phyloP scores from a whole-genome alignment of 2,113 vertebrate species.

The Carollia perspicillata region DNA sequence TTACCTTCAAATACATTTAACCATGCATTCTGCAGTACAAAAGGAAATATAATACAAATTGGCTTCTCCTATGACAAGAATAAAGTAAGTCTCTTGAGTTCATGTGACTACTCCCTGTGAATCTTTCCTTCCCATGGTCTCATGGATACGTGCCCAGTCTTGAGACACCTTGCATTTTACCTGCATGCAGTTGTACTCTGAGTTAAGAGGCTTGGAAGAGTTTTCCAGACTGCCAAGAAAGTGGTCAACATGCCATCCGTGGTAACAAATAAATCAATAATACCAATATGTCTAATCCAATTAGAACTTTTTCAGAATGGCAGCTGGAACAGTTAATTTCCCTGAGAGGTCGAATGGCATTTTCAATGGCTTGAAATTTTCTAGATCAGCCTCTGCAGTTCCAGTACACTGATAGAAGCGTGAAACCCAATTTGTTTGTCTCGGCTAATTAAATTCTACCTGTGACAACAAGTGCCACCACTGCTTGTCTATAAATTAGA shows the following conservation, averaged over 20 bases:
- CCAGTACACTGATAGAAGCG: not conserved
- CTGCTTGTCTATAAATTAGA: conserved; percentile 54
- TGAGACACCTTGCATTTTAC: not conserved
- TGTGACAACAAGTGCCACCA: conserved; percentile 47
- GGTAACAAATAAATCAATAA: conserved; percentile 14
- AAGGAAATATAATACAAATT: not conserved
- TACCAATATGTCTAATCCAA: not conserved
- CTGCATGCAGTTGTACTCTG: not conserved
- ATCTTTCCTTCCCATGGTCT: not conserved
- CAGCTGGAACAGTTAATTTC: conserved; percentile 52
- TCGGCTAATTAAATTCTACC: conserved; percentile 69
- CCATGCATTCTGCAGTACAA: not conserved
- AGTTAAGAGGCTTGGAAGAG: not conserved
- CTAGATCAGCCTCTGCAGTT: not conserved
- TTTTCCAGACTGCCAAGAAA: conserved; percentile 13
- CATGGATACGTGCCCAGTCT: not conserved
- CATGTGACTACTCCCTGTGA: not conserved
- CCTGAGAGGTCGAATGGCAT: conserved; percentile 19
- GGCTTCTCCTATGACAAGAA: not conserved
- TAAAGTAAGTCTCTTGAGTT: not conserved
- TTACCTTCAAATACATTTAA: not conserved
- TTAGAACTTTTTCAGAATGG: not conserved
- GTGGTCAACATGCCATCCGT: not conserved
- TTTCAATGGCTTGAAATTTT: conserved; percentile 7
- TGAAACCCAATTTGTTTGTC: conserved; percentile 60